Evolutionary conservation across 2,888 invertebrate species (phyloP).

Genomic region (Drosophila nr. fundita): DNA sequence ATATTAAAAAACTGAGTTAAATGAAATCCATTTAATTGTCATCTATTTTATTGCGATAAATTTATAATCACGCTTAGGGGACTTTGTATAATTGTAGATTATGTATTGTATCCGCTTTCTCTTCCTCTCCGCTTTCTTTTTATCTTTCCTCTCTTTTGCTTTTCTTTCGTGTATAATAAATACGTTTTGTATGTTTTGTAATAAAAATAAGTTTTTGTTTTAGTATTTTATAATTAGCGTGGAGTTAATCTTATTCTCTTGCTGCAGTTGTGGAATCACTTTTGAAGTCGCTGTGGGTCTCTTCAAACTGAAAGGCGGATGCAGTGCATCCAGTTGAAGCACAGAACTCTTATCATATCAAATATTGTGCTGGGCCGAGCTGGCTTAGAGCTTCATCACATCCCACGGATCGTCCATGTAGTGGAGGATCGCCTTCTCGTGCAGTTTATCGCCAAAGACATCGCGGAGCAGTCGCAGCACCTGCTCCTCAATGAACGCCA

Average conservation of each 20-base stretch:
- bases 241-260: slow-evolving; percentile 36
- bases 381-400: slow-evolving; percentile 81
- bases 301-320: slow-evolving; percentile 4
- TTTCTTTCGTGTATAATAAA: slow-evolving; percentile 60
- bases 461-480: slow-evolving; percentile 87
- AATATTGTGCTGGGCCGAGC: slow-evolving; percentile 8
- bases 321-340: slow-evolving; percentile 16
- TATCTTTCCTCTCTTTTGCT: neutral
- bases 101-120: slow-evolving; percentile 37
- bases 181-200: slow-evolving; percentile 67
- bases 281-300: slow-evolving; percentile 19
- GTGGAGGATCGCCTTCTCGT: slow-evolving; percentile 82
- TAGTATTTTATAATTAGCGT: slow-evolving; percentile 44
- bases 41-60: slow-evolving; percentile 55
- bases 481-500: slow-evolving; percentile 90
- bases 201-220: slow-evolving; percentile 44
- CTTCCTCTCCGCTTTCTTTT: neutral
- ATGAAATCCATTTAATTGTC: slow-evolving; percentile 26
- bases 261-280: slow-evolving; percentile 60
- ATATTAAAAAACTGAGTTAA: neutral
- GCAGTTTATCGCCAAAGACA: slow-evolving; percentile 80
- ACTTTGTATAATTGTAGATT: slow-evolving; percentile 48
- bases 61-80: slow-evolving; percentile 54
- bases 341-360: slow-evolving; percentile 1
- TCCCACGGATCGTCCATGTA: slow-evolving; percentile 84